Evolutionary conservation across 2,888 invertebrate genomes (phyloP), one percentile per base, ranked within the genome.

Genomic region (Idaea biselata): DNA sequence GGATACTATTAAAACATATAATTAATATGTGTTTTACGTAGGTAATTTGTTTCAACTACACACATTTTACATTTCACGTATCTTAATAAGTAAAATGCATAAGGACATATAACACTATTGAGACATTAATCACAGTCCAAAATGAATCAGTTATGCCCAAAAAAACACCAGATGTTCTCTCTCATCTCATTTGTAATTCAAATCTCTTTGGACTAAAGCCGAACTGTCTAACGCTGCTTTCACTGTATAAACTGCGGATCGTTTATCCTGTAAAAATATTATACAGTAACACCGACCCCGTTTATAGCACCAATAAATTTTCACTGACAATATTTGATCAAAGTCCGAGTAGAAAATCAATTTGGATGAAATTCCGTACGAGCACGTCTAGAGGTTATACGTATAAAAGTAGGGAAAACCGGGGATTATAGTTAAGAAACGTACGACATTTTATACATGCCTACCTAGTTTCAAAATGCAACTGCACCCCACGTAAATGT

Each of bases 391-490:
- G 63, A 58, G 62, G 60, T 44, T 44, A 44, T 44, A 44, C 53
- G 63, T 58, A 71, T 69, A 68, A 62, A 71, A 71, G 72, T 62
- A 73, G 64, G 60, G 60, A 25, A 25, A 60, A 59, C 68, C 64
- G 57, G 25, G 25, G 25, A 3, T 25, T 25, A 25, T 25, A 25
- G 25, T 25, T 25, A 25, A 25, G 25, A 25, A 25, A 25, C 5
- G 5, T 25, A 25, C 25, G 3, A 25, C 67, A 67, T 61, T 60
- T 63, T 56, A 64, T 25, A 25, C 25, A 25, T 25, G 5, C 25
- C 25, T 25, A 25, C 25, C 25, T 25, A 25, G 5, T 25, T 25
- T 25, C 25, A 25, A 25, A 25, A 25, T 25, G 25, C 25, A 25
- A 25, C n/a, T n/a, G n/a, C n/a, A n/a, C n/a, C n/a, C n/a, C n/a